Evolutionary conservation across 2,797 vertebrate genomes (phyloP), one percentile per base, ranked within the genome.

Genomic region (Melanogrammus aeglefinus): DNA sequence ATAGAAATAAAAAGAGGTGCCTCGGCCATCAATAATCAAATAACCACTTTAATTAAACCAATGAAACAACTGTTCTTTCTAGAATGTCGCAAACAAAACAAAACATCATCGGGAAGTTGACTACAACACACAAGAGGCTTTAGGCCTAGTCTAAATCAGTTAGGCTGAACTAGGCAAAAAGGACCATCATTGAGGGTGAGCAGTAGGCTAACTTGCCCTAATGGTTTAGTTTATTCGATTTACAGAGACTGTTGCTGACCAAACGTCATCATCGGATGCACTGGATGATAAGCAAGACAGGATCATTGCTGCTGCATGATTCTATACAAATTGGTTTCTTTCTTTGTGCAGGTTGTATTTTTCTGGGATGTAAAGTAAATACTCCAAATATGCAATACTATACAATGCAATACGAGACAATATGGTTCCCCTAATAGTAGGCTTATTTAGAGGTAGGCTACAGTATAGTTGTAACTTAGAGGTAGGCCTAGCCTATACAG

Each of bases 161-260:
- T 31, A 51, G 36, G 12, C 74, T 73, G 36, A 27, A 73, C 24
- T 16, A 38, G 33, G 12, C 35, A 27, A 39, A 14, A 72, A 14
- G 69, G 66, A 33, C 35, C 47, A 38, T 44, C 16, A 57, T 29
- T 21, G 74, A 77, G 41, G 38, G 29, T 47, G 27, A 57, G 51
- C 1, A 35, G 41, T 44, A 6, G n/a, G 66, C 5, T 63, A 72
- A 77, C 75, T 21, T 77, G 24, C 66, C 47, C 36, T 76, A 51
- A 77, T 74, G 24, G 35, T 47, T 69, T 36, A 71, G 18, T 12
- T 82, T 69, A 73, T 78, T 47, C n/a, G 36, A 73, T 76, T 78
- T 66, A 44, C 29, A 76, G 14, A 47, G n/a, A 39, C 12, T 18
- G 47, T 36, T 75, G 73, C 10, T 18, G 29, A 74, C 51, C 75